These are phyloP conservation scores for Guaruba guarouba DNA, from an alignment of 2,113 vertebrate genomes.

Conservation along the genomic window DNA sequence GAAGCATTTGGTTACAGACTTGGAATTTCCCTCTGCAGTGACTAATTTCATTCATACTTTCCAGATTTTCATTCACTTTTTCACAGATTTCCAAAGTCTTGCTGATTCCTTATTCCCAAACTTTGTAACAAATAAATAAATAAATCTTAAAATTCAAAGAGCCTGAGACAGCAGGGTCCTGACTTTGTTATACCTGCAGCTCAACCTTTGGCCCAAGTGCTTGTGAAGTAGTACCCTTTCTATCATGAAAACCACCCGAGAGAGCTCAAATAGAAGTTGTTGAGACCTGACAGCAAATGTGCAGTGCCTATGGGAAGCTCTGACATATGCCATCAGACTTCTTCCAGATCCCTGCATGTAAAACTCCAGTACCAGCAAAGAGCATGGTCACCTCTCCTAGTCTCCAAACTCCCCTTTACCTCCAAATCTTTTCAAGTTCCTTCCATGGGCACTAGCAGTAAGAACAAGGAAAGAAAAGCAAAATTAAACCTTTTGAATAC, in stretches of 20 bases:
- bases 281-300: not conserved
- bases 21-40: constrained; percentile 7
- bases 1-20: constrained; percentile 29
- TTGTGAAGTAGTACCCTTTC: not conserved
- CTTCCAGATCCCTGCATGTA: not conserved
- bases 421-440: not conserved
- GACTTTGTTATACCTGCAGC: not conserved
- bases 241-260: not conserved
- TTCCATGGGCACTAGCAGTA: not conserved
- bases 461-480: not conserved
- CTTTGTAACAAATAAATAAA: not conserved
- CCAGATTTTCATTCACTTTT: not conserved
- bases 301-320: not conserved
- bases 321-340: not conserved
- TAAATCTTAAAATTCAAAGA: constrained; percentile 9
- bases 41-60: constrained; percentile 17
- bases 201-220: not conserved
- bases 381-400: not conserved
- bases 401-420: not conserved
- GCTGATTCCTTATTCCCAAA: constrained; percentile 55
- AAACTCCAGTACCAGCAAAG: not conserved
- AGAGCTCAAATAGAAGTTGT: not conserved
- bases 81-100: not conserved
- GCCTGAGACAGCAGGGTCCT: not conserved
- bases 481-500: not conserved